Percentiles rank a stretch among this genome's conserved stretches.
phyloP scores from a whole-genome alignment of 2,888 invertebrate genomes.

The Hirudinaria manillensis region DNA sequence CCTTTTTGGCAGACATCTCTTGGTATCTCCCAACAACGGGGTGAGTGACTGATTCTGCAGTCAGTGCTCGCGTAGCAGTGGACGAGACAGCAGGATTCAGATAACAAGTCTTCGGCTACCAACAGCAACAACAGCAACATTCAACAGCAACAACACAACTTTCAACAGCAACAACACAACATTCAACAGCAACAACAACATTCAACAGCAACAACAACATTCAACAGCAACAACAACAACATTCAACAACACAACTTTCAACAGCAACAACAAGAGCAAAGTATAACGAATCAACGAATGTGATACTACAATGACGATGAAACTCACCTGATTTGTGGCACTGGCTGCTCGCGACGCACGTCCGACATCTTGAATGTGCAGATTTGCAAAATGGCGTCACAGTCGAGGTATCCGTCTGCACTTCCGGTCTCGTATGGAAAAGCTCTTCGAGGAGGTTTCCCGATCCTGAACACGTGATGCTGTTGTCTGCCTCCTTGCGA shows the following conservation, averaged over 20 bases:
- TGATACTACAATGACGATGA: not conserved
- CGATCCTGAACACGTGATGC: not conserved
- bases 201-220: too few relatives aligned
- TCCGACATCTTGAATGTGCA: not conserved
- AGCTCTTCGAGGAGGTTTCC: not conserved
- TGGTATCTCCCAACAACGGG: not conserved
- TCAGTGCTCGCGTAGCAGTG: not conserved
- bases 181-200: too few relatives aligned
- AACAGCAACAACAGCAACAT: not conserved
- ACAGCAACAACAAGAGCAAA: too few relatives aligned
- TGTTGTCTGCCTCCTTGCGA: conserved; percentile 8
- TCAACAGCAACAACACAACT: not conserved
- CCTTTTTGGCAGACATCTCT: not conserved
- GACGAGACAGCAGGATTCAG: not conserved
- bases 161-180: too few relatives aligned
- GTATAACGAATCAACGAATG: too few relatives aligned
- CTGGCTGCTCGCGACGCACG: not conserved
- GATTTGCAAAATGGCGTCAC: not conserved
- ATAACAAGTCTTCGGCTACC: not conserved
- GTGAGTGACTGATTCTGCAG: not conserved
- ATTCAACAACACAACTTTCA: not conserved
- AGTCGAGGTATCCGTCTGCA: too few relatives aligned
- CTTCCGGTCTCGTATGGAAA: conserved; percentile 3
- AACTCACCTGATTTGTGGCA: not conserved
- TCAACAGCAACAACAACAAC: not conserved